Evolutionary conservation across 1,140 invertebrate species (phyloP).

Genomic region (Drosophila arizonae): DNA sequence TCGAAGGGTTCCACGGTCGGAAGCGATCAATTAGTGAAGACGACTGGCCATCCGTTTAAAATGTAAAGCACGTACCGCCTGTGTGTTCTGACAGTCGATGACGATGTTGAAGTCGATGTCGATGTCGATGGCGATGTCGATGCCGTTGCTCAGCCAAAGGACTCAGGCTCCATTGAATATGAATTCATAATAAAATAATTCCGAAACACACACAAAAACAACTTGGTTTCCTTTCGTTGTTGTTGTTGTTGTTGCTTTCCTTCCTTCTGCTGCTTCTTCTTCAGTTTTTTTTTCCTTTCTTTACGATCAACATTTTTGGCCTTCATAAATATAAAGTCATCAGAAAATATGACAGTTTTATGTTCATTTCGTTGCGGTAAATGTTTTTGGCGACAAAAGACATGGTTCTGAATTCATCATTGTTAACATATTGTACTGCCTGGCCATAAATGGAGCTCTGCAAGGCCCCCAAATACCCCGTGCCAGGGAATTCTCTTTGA

Average conservation of each 20-base stretch:
- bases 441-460: constrained; percentile 40
- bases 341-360: constrained; percentile 80
- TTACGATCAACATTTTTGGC: constrained; percentile 75
- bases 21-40: constrained; percentile 81
- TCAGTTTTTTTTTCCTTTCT: constrained; percentile 2
- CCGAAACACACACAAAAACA: constrained; percentile 57
- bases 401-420: constrained; percentile 77
- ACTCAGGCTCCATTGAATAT: constrained; percentile 48
- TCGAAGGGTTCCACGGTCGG: constrained; percentile 58
- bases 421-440: constrained; percentile 62
- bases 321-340: constrained; percentile 83
- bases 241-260: constrained; percentile 12
- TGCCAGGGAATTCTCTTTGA: constrained; percentile 9
- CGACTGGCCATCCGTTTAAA: constrained; percentile 73
- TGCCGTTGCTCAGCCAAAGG: background rate
- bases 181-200: constrained; percentile 75
- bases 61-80: constrained; percentile 82
- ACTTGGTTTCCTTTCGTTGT: constrained; percentile 51
- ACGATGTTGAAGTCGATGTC: constrained; percentile 37
- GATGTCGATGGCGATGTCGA: background rate
- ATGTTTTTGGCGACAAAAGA: constrained; percentile 79
- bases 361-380: constrained; percentile 78
- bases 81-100: constrained; percentile 74
- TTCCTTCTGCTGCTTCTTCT: background rate
- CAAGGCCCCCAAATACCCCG: constrained; percentile 5